phyloP scores from a whole-genome alignment of 2,888 invertebrate genomes.

The Prosopocoilus inquinatus region DNA sequence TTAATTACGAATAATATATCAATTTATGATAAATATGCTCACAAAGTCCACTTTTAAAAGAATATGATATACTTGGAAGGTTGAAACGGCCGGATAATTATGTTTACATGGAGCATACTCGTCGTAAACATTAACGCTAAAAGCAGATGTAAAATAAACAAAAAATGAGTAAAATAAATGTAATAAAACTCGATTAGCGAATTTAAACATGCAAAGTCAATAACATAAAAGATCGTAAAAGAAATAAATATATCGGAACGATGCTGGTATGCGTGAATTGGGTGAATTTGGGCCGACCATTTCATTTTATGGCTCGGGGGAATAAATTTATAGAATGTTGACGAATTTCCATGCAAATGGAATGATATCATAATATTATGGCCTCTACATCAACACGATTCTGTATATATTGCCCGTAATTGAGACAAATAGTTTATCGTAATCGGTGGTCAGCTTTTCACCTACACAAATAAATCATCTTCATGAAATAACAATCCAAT shows the following conservation, averaged over 20 bases:
- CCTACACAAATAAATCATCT: conserved; percentile 22
- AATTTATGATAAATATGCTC: too few relatives aligned
- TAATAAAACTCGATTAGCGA: conserved; percentile 3
- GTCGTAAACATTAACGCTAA: background rate
- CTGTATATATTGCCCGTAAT: conserved; percentile 30
- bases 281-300: conserved; percentile 28
- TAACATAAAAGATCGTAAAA: conserved; percentile 36
- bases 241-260: conserved; percentile 35
- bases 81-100: too few relatives aligned
- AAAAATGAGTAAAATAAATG: background rate
- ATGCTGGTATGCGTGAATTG: conserved; percentile 26
- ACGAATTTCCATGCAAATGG: conserved; percentile 43
- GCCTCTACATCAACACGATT: conserved; percentile 29
- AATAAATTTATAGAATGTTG: conserved; percentile 43
- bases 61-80: too few relatives aligned
- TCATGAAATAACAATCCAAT: conserved; percentile 3
- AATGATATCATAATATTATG: conserved; percentile 36
- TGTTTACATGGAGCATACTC: background rate
- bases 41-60: too few relatives aligned
- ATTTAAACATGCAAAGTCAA: conserved; percentile 34
- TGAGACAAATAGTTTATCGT: conserved; percentile 29
- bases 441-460: conserved; percentile 23
- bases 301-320: conserved; percentile 31
- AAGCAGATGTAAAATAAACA: conserved; percentile 1
- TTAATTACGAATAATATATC: too few relatives aligned